A percentile compares a stretch with the other conserved stretches of the same genome.
Conservation (phyloP, 53 echinoderm and acorn worm genomes). For the Holothuria leucospilota region DNA sequence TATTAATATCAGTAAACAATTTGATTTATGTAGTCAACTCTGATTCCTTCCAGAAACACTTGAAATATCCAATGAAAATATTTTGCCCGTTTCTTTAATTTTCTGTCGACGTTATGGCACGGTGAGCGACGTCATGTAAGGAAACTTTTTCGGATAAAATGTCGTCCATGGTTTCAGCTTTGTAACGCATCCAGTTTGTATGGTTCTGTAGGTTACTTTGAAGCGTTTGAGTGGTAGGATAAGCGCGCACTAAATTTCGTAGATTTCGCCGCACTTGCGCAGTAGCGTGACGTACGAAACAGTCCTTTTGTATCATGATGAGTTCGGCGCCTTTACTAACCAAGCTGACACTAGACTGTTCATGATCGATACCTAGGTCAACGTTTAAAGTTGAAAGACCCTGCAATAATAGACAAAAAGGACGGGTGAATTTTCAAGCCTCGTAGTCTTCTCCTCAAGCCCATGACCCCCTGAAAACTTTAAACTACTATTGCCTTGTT, state of each 20-base stretch:
- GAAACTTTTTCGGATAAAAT: conserved; percentile 60
- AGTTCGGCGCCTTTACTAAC: conserved; percentile 96
- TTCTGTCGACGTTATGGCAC: too few relatives aligned
- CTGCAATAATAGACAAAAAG: conserved; percentile 50
- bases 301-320: conserved; percentile 92
- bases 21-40: too few relatives aligned
- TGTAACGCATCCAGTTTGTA: conserved; percentile 88
- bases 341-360: conserved; percentile 87
- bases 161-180: conserved; percentile 73
- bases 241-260: conserved; percentile 70
- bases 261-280: conserved; percentile 78
- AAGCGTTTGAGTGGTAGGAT: conserved; percentile 76
- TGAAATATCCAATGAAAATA: too few relatives aligned
- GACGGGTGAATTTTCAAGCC: too few relatives aligned
- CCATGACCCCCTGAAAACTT: too few relatives aligned
- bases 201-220: conserved; percentile 88
- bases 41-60: too few relatives aligned
- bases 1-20: too few relatives aligned
- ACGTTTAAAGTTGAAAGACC: conserved; percentile 80
- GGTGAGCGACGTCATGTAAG: too few relatives aligned
- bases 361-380: conserved; percentile 76
- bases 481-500: too few relatives aligned
- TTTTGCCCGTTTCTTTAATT: too few relatives aligned
- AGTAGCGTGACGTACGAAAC: conserved; percentile 81
- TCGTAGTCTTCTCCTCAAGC: too few relatives aligned